Base-by-base conservation (phyloP, 1,140 invertebrate species). In the Diploscapter pachys region DNA sequence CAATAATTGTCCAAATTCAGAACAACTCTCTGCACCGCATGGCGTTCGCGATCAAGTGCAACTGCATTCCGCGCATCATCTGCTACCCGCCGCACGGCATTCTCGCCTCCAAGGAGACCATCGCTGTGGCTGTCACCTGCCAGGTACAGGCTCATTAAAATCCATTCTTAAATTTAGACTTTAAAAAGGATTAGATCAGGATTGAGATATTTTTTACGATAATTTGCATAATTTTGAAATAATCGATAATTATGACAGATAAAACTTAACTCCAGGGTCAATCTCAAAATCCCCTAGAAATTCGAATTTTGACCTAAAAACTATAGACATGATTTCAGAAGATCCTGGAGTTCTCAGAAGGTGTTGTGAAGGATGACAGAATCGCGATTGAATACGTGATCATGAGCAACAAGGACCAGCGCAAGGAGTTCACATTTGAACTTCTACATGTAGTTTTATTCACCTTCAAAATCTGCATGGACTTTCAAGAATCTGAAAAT, bases 11-110 rank as follows among this genome's bases (percentile, higher is more conserved):
- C 31, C 31, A 31, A 31, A 31, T 31, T 31, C 31, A 31, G 53
- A 74, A 74, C 57, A 74, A 68, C 73, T 66, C 63, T 11, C 54
- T 54, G 54, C 66, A 74, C 56, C 64, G 61, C 13, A 74, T 74
- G 4, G 73, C 64, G 3, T 74, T 66, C 61, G 73, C 73, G 13
- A 52, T 74, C 48, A 74, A 74, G 52, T 65, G 73, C 49, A 74
- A 74, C 57, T n/a, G 52, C 2, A 57, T 74, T 31, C 73, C 73
- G 13, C 61, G 66, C 53, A 56, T 74, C 52, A 74, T 65, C 53
- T 57, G 52, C 9, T 50, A 62, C 13, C 73, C 73, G 11, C 56
- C 73, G 4, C 57, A 51, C 48, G 73, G 73, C 13, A 61, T 74
- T 52, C 50, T 74, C 56, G 31, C 53, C 4, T 6, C 63, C 5